Conservation (phyloP, 1,140 invertebrate genomes). For the Drosophila biarmipes region DNA sequence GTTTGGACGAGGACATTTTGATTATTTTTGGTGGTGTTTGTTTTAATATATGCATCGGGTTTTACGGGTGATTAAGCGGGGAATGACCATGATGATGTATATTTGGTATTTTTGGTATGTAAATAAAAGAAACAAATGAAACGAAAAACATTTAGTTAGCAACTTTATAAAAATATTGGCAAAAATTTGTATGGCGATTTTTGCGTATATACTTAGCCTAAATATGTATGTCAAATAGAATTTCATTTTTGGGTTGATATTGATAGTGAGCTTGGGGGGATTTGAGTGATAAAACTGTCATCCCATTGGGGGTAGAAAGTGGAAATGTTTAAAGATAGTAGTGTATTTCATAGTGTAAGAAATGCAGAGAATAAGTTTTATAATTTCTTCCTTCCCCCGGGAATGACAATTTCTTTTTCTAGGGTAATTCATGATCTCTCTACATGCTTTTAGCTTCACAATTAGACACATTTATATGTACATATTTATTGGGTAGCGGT, state of each 20-base stretch:
- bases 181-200: constrained; percentile 51
- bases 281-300: constrained; percentile 9
- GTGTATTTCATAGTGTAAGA: background rate
- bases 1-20: constrained; percentile 75
- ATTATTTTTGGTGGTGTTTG: constrained; percentile 62
- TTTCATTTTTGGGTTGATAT: constrained; percentile 8
- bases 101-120: constrained; percentile 72
- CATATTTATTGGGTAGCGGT: constrained; percentile 27
- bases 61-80: constrained; percentile 82
- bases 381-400: background rate
- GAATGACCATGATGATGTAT: constrained; percentile 84
- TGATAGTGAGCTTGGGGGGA: background rate
- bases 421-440: constrained; percentile 18
- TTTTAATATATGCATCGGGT: constrained; percentile 55
- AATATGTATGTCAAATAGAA: constrained; percentile 42
- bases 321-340: background rate
- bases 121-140: constrained; percentile 84
- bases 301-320: background rate
- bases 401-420: constrained; percentile 32
- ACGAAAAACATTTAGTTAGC: constrained; percentile 84
- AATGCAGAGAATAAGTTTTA: background rate
- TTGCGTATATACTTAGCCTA: constrained; percentile 52
- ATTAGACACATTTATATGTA: constrained; percentile 41
- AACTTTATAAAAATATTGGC: constrained; percentile 72
- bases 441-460: constrained; percentile 49